Conservation (phyloP, 2,113 vertebrate species). For the Progne subis region DNA sequence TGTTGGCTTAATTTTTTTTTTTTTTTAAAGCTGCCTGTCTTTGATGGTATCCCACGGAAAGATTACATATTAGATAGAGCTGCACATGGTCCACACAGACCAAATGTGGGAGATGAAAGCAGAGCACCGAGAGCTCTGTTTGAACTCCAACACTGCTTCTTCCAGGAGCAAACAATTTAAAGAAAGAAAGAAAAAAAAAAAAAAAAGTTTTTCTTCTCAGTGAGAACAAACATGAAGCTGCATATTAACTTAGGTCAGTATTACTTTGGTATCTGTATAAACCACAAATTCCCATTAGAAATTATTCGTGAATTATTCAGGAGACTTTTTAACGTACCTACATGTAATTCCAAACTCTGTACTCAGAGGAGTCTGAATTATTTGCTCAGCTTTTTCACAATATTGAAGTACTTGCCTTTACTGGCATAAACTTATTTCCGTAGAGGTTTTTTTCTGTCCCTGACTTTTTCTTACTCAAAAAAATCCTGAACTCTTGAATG, state of each 20-base stretch:
- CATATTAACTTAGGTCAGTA: neutral
- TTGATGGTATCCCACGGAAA: conserved; percentile 4
- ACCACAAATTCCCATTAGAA: neutral
- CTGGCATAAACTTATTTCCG: neutral
- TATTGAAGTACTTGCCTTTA: neutral
- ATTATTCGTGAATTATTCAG: neutral
- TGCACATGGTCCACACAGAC: fast-evolving
- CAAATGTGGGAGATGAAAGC: neutral
- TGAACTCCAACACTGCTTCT: neutral
- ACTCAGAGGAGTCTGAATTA: neutral
- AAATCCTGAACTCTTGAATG: neutral
- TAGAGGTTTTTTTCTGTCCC: neutral
- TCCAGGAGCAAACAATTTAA: neutral
- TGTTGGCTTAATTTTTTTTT: neutral
- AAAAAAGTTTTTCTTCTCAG: neutral
- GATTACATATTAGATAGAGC: neutral
- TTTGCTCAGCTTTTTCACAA: neutral
- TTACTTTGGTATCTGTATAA: neutral
- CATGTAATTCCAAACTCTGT: neutral
- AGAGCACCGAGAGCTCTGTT: neutral
- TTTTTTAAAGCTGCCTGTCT: neutral
- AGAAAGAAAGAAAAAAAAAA: neutral
- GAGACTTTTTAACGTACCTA: neutral
- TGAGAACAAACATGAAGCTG: neutral
- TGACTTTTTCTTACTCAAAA: neutral